A percentile compares a stretch with the other conserved stretches of the same genome.
Conservation (phyloP, 92 coral and sea anemone species). For the Diadumene lineata region DNA sequence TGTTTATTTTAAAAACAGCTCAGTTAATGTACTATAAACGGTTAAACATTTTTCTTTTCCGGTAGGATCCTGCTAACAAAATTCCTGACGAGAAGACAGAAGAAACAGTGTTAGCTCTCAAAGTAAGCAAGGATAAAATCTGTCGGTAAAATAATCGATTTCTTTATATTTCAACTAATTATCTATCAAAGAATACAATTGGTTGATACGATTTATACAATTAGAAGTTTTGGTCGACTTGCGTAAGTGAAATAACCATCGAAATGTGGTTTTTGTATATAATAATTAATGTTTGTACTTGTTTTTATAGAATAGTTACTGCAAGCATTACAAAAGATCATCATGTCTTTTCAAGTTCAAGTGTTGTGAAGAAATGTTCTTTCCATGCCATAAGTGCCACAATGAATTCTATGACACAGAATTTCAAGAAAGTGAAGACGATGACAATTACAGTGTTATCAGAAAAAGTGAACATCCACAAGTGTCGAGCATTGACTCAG, state of each 20-base stretch:
- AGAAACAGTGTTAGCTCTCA: too few relatives aligned
- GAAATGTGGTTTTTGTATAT: not conserved
- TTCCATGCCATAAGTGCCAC: constrained; percentile 40
- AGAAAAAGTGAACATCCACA: constrained; percentile 10
- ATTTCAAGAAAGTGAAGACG: not conserved
- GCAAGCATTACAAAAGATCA: constrained; percentile 21
- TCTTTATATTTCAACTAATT: too few relatives aligned
- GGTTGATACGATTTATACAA: too few relatives aligned
- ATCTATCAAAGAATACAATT: too few relatives aligned
- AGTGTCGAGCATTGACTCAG: not conserved
- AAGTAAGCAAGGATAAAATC: not conserved
- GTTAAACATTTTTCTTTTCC: not conserved
- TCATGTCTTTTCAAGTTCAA: constrained; percentile 17
- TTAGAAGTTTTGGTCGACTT: too few relatives aligned
- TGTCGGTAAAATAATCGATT: not conserved
- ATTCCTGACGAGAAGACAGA: not conserved
- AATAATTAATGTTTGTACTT: not conserved
- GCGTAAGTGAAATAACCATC: not conserved
- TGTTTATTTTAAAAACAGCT: not conserved
- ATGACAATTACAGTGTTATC: not conserved
- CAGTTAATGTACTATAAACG: too few relatives aligned
- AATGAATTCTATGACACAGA: constrained; percentile 5
- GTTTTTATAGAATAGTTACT: not conserved
- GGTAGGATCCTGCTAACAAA: not conserved
- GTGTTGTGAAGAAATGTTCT: constrained; percentile 21